phyloP scores from a whole-genome alignment of 2,797 vertebrate species.

The Gobionotothen gibberifrons region DNA sequence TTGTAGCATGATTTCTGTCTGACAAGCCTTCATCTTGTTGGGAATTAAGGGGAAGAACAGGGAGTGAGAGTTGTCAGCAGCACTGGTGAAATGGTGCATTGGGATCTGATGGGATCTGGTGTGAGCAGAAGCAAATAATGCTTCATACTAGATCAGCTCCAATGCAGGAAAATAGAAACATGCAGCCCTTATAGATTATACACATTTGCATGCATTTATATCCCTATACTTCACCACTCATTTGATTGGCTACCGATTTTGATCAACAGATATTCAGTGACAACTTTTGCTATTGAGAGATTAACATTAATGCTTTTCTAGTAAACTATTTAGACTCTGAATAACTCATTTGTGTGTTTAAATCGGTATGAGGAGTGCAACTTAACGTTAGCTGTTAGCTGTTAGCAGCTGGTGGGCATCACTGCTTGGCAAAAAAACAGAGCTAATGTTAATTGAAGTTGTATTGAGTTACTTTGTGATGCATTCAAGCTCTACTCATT shows the following conservation, averaged over 20 bases:
- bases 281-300: too few species aligned
- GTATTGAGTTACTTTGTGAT: too few species aligned
- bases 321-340: too few species aligned
- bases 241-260: too few species aligned
- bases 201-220: background rate
- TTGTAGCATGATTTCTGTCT: constrained; percentile 15
- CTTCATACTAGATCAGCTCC: background rate
- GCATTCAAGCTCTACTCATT: too few species aligned
- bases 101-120: background rate
- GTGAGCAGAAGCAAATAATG: background rate
- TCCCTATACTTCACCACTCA: background rate
- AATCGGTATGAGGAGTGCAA: too few species aligned
- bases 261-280: background rate
- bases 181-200: background rate
- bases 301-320: too few species aligned
- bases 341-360: too few species aligned
- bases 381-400: too few species aligned
- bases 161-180: background rate
- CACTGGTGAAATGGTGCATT: background rate
- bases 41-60: background rate
- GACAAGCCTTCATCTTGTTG: constrained; percentile 15
- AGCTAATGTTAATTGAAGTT: too few species aligned
- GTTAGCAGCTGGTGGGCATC: too few species aligned
- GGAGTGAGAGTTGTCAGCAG: background rate
- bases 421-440: too few species aligned